Conservation (phyloP, 2,113 vertebrate genomes). For the Muntiacus reevesi region DNA sequence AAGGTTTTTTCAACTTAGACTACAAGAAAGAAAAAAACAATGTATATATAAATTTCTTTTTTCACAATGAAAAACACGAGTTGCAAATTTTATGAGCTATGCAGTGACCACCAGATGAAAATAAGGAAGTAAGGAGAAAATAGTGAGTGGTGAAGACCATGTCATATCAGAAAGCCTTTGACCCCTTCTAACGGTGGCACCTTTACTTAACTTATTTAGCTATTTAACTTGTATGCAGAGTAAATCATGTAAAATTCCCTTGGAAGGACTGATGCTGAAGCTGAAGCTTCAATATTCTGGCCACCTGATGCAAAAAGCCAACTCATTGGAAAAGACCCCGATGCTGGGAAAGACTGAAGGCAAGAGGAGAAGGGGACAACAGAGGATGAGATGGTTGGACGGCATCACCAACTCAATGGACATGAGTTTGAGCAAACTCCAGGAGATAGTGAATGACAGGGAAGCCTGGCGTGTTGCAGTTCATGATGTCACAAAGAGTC, state of each 20-base stretch:
- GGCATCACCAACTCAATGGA: not conserved
- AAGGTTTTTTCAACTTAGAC: not conserved
- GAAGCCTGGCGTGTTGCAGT: not conserved
- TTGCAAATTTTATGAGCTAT: not conserved
- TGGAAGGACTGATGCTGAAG: not conserved
- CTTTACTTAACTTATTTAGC: not conserved
- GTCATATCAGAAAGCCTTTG: not conserved
- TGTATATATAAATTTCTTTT: not conserved
- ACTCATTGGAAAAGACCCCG: not conserved
- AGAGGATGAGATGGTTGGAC: not conserved
- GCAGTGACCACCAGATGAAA: not conserved
- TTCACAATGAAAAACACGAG: not conserved
- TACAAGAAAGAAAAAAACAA: not conserved
- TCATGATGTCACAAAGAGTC: not conserved
- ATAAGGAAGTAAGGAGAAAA: not conserved
- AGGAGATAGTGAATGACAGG: not conserved
- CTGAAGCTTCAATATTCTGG: not conserved
- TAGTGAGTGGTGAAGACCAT: not conserved
- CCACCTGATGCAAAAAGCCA: not conserved
- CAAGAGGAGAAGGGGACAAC: not conserved
- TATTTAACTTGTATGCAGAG: not conserved
- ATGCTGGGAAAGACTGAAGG: not conserved
- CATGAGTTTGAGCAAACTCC: not conserved
- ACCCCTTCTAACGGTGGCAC: not conserved
- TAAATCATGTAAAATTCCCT: not conserved